Conservation (phyloP, 2,888 invertebrate species). For the Vesta saturnalis region DNA sequence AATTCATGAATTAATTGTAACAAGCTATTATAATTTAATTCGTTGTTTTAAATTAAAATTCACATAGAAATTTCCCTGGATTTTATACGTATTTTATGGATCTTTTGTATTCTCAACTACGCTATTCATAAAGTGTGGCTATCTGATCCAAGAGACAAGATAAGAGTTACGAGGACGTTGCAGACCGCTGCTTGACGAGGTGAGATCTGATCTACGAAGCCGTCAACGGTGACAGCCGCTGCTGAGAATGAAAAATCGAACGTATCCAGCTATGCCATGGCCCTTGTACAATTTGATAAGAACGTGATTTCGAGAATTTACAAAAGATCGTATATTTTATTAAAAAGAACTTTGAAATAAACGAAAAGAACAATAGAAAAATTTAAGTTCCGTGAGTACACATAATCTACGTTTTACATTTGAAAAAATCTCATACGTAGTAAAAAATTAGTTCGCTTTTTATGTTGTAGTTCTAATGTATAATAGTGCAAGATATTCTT, state of each 20-base stretch:
- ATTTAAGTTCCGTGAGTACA: no score
- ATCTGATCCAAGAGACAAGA: conserved; percentile 44
- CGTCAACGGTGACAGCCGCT: conserved; percentile 57
- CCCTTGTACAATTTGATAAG: conserved; percentile 39
- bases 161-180: conserved; percentile 38
- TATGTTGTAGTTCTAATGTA: no score
- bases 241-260: conserved; percentile 58
- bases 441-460: no score
- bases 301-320: conserved; percentile 36
- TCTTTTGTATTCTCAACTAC: conserved; percentile 47
- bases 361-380: not conserved
- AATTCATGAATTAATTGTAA: conserved; percentile 25
- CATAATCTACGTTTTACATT: no score
- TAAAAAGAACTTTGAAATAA: not conserved
- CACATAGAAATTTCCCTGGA: conserved; percentile 49
- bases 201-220: conserved; percentile 55
- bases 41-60: conserved; percentile 26
- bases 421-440: no score
- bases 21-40: conserved; percentile 17
- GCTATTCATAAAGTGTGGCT: conserved; percentile 47
- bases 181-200: conserved; percentile 50
- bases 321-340: conserved; percentile 3
- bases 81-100: conserved; percentile 49
- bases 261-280: conserved; percentile 43
- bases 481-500: no score